Evolutionary conservation across 2,113 vertebrate genomes (phyloP).

Genomic region (Clupea harengus): DNA sequence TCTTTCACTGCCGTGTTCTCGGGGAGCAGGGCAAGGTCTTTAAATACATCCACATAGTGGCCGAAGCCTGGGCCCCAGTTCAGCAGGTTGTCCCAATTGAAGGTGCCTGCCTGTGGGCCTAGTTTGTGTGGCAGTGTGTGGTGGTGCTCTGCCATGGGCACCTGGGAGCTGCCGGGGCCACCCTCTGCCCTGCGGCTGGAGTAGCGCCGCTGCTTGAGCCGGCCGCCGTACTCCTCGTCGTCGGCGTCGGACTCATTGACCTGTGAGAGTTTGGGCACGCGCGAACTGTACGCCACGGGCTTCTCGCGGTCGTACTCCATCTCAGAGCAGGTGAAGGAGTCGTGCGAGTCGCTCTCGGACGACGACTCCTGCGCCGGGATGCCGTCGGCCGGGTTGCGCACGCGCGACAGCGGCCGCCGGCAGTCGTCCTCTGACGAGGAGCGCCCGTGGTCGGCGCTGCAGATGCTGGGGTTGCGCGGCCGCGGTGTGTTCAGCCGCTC

Average conservation of each 20-base stretch:
- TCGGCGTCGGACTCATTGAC: slow-evolving; percentile 96
- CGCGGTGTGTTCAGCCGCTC: slow-evolving; percentile 96
- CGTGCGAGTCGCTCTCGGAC: slow-evolving; percentile 97
- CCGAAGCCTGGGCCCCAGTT: slow-evolving; percentile 98
- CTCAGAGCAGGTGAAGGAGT: slow-evolving; percentile 98
- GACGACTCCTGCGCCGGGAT: slow-evolving; percentile 93
- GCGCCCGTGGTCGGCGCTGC: slow-evolving; percentile 94
- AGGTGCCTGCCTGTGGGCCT: slow-evolving; percentile 80
- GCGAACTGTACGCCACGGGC: slow-evolving; percentile 82
- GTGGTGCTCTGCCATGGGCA: slow-evolving; percentile 65
- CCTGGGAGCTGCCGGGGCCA: slow-evolving; percentile 71
- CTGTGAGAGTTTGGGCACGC: slow-evolving; percentile 94
- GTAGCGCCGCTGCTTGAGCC: slow-evolving; percentile 86
- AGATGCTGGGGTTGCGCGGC: slow-evolving; percentile 94
- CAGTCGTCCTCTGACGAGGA: slow-evolving; percentile 95
- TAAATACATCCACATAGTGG: slow-evolving; percentile 97
- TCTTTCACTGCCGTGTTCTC: slow-evolving; percentile 80
- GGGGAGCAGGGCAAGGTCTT: slow-evolving; percentile 92
- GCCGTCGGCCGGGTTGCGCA: slow-evolving; percentile 91
- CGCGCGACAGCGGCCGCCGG: slow-evolving; percentile 85
- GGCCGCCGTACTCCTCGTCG: slow-evolving; percentile 88
- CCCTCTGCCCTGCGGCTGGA: slow-evolving; percentile 88
- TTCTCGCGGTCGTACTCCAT: slow-evolving; percentile 97
- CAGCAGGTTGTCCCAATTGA: slow-evolving; percentile 97
- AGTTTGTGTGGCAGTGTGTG: slow-evolving; percentile 81